A percentile compares a stretch with the other conserved stretches of the same genome.
These are phyloP conservation scores for Drosophila pegasa DNA, from an alignment of 2,888 invertebrate species.

Conservation along the genomic window DNA sequence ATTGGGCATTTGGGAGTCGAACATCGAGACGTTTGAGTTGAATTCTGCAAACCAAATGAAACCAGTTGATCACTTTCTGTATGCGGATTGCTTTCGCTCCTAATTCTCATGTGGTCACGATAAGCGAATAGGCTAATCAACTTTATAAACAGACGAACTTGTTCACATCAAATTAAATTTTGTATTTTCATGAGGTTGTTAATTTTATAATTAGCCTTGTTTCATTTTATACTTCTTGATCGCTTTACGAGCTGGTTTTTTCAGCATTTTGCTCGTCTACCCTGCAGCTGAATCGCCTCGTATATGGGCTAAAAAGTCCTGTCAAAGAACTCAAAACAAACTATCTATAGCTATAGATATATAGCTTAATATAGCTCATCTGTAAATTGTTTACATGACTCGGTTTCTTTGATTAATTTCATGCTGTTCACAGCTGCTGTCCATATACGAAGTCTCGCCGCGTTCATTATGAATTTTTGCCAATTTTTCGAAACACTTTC, in stretches of 20 bases:
- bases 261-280: neutral
- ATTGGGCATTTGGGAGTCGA: conserved; percentile 42
- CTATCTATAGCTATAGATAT: neutral
- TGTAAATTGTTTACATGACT: conserved; percentile 6
- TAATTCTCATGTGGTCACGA: conserved; percentile 11
- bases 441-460: conserved; percentile 15
- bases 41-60: conserved; percentile 59
- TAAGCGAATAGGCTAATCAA: conserved; percentile 26
- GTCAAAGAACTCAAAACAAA: conserved; percentile 3
- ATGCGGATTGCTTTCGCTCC: conserved; percentile 1
- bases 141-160: conserved; percentile 8
- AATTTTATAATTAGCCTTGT: conserved; percentile 20
- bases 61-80: conserved; percentile 43
- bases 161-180: conserved; percentile 17
- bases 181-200: conserved; percentile 25
- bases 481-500: conserved; percentile 45
- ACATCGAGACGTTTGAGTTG: conserved; percentile 60
- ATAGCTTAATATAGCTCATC: neutral
- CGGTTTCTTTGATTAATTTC: conserved; percentile 7
- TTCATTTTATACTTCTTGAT: conserved; percentile 21
- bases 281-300: neutral
- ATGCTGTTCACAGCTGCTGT: conserved; percentile 37
- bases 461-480: conserved; percentile 45
- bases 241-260: conserved; percentile 11
- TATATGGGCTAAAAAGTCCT: neutral